These are phyloP conservation scores for Schizopygopsis malacanthus DNA, from an alignment of 2,797 vertebrate genomes.

Conservation along the genomic window DNA sequence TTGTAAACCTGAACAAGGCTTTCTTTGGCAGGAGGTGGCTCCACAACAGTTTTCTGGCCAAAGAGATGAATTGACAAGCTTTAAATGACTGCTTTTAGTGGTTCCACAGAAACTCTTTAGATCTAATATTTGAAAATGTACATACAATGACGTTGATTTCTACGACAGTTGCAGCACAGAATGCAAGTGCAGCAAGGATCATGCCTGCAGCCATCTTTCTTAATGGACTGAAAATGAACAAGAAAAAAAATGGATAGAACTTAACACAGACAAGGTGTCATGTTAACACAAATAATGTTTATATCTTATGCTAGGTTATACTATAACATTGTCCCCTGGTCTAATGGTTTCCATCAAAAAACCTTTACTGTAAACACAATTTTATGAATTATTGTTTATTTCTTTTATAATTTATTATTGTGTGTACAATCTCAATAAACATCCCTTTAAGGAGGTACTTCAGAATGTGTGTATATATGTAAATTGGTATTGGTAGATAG, in stretches of 20 bases:
- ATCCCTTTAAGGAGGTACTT: neutral
- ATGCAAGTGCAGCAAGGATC: conserved; percentile 91
- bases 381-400: neutral
- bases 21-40: conserved; percentile 72
- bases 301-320: neutral
- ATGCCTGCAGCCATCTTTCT: conserved; percentile 93
- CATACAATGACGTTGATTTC: conserved; percentile 91
- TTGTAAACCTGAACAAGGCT: conserved; percentile 88
- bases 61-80: conserved; percentile 49
- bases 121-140: neutral
- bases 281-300: neutral
- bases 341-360: neutral
- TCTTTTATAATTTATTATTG: neutral
- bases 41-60: conserved; percentile 82
- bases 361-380: neutral
- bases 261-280: neutral
- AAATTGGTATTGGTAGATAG: no score
- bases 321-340: neutral
- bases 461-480: neutral
- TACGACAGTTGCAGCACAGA: conserved; percentile 86
- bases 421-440: neutral
- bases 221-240: conserved; percentile 80
- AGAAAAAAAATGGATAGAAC: neutral
- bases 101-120: neutral
- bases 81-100: neutral